Percentiles rank a stretch among this genome's conserved stretches.
These are phyloP conservation scores for Trachelus stipa DNA, from an alignment of 2,888 invertebrate genomes.

Conservation along the genomic window DNA sequence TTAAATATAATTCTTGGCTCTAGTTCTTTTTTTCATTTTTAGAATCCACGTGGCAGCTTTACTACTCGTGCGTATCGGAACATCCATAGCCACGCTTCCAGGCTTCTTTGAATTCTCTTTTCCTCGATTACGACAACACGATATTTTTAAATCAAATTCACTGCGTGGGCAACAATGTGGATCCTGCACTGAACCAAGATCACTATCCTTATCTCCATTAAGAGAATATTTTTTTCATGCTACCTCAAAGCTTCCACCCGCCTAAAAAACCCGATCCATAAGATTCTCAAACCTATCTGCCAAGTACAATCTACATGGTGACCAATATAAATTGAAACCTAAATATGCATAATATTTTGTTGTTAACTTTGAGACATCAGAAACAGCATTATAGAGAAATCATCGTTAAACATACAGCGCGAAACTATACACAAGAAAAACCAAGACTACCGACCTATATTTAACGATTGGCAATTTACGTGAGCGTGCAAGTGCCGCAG, in stretches of 20 bases:
- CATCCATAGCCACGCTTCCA: not conserved
- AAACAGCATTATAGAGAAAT: not conserved
- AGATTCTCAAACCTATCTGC: not conserved
- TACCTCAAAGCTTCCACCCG: not conserved
- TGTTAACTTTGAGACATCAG: not conserved
- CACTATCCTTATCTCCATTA: not conserved
- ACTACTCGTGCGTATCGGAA: not conserved
- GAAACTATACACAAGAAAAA: not conserved
- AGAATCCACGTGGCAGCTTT: not conserved
- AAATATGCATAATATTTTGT: not conserved
- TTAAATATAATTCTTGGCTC: not conserved
- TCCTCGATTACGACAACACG: not conserved
- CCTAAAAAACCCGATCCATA: not conserved
- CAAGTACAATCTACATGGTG: not conserved
- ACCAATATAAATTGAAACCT: not conserved
- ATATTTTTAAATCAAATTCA: not conserved
- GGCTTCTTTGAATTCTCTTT: not conserved
- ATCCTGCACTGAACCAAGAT: not conserved
- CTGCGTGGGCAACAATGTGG: not conserved
- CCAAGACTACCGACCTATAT: not conserved
- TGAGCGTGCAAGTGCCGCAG: not conserved
- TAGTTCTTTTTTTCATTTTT: not conserved
- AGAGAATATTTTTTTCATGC: not conserved
- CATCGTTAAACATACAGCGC: not conserved
- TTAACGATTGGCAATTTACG: not conserved